Base-by-base conservation (phyloP, 1,140 invertebrate genomes). In the Drosophila chauvacae region DNA sequence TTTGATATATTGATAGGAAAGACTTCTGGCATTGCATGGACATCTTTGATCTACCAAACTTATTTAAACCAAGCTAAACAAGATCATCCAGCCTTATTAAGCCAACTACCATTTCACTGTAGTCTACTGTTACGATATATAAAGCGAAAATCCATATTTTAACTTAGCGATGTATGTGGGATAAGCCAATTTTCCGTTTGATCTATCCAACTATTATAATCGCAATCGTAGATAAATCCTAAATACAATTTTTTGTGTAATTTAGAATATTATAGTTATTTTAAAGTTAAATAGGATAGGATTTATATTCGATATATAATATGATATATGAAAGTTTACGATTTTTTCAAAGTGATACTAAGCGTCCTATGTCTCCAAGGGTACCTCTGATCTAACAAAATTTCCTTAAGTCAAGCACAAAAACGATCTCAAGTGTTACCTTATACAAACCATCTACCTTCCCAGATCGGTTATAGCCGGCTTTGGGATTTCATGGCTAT, bases 401-500 rank as follows among this genome's bases (percentile, higher is more conserved):
- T 4, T 23, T 6, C 5, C 20, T 55, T 7, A 16, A n/a, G 1
- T 4, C n/a, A n/a, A 18, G 9, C n/a, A 10, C n/a, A 60, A 1
- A 23, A 2, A 10, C 11, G 20, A 64, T 44, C 37, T 7, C 33
- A 3, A 10, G 23, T n/a, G 3, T 30, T 33, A 4, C 10, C 5
- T 47, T 6, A 23, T 23, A 23, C 5, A 39, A 13, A 35, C 13
- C 23, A 41, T 71, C 39, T 11, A 23, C 14, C 13, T 33, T 37
- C 4, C 6, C 5, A 7, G 44, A 42, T 73, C 76, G 58, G 60
- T n/a, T 10, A 39, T 45, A 53, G 45, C 20, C 62, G 47, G 11
- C 53, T 53, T 23, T 23, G 14, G 56, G 47, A 65, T 69, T 69
- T 79, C 75, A 76, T 69, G 51, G 62, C 18, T 62, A 44, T 59